A percentile compares a stretch with the other conserved stretches of the same genome.
phyloP scores from a whole-genome alignment of 2,113 vertebrate species.

The Glareola pratincola region DNA sequence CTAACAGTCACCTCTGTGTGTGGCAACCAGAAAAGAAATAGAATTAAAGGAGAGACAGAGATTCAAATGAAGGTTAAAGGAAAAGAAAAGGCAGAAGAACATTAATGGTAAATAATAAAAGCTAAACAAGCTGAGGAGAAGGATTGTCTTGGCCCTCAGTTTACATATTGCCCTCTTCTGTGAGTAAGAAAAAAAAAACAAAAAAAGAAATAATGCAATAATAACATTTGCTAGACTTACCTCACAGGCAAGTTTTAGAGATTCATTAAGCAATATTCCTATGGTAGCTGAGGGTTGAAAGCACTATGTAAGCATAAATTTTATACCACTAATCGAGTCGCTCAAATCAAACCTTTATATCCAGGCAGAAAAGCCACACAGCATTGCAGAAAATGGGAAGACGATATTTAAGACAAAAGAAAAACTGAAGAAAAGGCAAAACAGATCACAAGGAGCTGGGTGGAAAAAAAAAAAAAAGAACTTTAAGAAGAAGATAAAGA shows the following conservation, averaged over 20 bases:
- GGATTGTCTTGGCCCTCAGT: not conserved
- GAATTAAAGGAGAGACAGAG: not conserved
- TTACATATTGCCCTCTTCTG: not conserved
- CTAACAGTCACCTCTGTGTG: not conserved
- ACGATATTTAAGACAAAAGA: not conserved
- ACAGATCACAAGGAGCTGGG: not conserved
- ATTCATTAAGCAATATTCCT: not conserved
- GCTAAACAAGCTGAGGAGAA: not conserved
- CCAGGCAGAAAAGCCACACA: not conserved
- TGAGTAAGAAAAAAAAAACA: not conserved
- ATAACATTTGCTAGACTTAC: not conserved
- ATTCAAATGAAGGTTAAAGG: not conserved
- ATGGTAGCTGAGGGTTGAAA: not conserved
- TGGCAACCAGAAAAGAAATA: not conserved
- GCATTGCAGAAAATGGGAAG: not conserved
- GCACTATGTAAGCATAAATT: not conserved
- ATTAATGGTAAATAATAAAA: not conserved
- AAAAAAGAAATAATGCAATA: not conserved
- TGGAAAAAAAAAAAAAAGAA: rapidly evolving
- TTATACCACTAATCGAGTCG: not conserved
- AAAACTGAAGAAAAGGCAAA: not conserved
- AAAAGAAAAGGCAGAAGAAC: not conserved
- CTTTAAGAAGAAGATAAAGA: not conserved
- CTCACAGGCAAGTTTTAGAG: not conserved
- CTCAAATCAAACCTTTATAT: not conserved